phyloP scores from a whole-genome alignment of 1,140 invertebrate species.

The Agraylea sexmaculata region DNA sequence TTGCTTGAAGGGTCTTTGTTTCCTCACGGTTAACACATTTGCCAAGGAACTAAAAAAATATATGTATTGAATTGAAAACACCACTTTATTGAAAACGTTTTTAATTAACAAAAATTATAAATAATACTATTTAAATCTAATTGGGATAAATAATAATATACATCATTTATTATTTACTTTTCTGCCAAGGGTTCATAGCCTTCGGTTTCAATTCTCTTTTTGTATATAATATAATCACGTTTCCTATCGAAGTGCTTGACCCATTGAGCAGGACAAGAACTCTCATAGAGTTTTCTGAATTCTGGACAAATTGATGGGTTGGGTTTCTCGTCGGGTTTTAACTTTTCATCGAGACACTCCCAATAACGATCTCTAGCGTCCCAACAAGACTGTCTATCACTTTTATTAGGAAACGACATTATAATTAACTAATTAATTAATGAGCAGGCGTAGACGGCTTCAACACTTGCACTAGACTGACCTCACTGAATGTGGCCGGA shows the following conservation, averaged over 20 bases:
- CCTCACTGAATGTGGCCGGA: too few species aligned
- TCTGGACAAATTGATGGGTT: constrained; percentile 51
- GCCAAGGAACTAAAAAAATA: neutral
- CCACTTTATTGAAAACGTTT: neutral
- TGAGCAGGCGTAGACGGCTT: too few species aligned
- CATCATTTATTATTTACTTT: constrained; percentile 3
- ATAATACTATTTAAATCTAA: neutral
- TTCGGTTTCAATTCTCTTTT: constrained; percentile 73
- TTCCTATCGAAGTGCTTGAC: constrained; percentile 91
- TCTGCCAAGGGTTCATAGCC: constrained; percentile 63
- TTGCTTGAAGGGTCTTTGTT: neutral
- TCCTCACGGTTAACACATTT: neutral
- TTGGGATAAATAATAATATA: neutral
- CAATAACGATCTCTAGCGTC: constrained; percentile 73
- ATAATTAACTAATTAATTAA: too few species aligned
- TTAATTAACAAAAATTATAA: neutral
- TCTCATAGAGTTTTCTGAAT: constrained; percentile 67
- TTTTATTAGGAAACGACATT: constrained; percentile 79
- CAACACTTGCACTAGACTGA: too few species aligned
- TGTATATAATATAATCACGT: constrained; percentile 76
- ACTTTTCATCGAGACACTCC: constrained; percentile 70
- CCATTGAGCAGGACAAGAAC: constrained; percentile 76
- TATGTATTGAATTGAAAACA: neutral
- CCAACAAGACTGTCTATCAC: constrained; percentile 74
- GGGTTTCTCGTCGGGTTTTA: constrained; percentile 27